Conservation (phyloP, 2,797 vertebrate species). For the Hybognathus amarus region DNA sequence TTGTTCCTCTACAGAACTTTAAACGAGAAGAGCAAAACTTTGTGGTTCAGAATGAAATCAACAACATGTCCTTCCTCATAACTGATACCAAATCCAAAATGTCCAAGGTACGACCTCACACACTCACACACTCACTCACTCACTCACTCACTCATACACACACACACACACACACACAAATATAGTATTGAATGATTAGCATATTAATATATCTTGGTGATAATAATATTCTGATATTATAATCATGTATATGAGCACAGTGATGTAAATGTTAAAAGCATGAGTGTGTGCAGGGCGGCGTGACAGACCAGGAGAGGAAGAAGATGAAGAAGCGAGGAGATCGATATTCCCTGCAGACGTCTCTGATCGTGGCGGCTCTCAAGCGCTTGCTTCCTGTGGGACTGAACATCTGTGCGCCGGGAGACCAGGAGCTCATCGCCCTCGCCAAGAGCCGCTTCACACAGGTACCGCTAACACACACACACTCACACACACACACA, state of each 20-base stretch:
- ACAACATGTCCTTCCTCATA: slow-evolving; percentile 98
- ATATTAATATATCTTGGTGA: not conserved
- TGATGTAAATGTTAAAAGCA: too few species aligned
- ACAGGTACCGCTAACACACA: slow-evolving; percentile 62
- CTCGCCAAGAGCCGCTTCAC: slow-evolving; percentile 91
- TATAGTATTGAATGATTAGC: not conserved
- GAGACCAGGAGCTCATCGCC: slow-evolving; percentile 92
- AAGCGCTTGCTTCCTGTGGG: slow-evolving; percentile 93
- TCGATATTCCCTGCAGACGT: slow-evolving; percentile 92
- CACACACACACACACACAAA: not conserved
- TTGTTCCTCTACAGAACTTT: slow-evolving; percentile 84
- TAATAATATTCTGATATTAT: not conserved
- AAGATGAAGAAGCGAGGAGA: slow-evolving; percentile 94
- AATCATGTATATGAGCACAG: too few species aligned
- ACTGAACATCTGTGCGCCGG: slow-evolving; percentile 92
- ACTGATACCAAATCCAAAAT: slow-evolving; percentile 96
- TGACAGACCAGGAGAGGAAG: slow-evolving; percentile 94
- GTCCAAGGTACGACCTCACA: slow-evolving; percentile 85
- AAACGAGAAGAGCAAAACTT: slow-evolving; percentile 98
- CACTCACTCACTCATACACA: not conserved
- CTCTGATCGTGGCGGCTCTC: slow-evolving; percentile 93
- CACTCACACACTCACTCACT: not conserved
- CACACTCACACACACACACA: too few species aligned
- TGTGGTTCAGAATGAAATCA: slow-evolving; percentile 97
- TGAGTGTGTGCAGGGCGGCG: slow-evolving; percentile 80